These are phyloP conservation scores for Zeuzera pyrina DNA, from an alignment of 2,888 invertebrate genomes.

Conservation along the genomic window DNA sequence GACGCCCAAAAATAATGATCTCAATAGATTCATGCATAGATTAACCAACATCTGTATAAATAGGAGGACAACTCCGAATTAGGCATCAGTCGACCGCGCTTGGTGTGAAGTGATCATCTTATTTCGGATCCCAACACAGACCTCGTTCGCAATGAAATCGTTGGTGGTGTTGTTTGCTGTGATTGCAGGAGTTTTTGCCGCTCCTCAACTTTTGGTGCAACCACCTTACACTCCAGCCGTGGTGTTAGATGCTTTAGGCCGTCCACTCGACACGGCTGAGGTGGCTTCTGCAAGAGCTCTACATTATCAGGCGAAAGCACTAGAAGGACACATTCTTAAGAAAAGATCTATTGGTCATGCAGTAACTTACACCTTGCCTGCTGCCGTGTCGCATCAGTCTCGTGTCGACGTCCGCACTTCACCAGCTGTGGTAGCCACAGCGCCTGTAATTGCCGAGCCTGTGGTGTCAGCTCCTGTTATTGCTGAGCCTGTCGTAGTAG, in stretches of 20 bases:
- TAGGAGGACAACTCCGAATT: slow-evolving; percentile 28
- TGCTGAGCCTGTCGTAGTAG: slow-evolving; percentile 23
- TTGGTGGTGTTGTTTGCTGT: slow-evolving; percentile 57
- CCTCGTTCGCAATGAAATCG: slow-evolving; percentile 51
- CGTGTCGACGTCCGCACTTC: slow-evolving; percentile 50
- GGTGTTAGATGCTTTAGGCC: slow-evolving; percentile 1
- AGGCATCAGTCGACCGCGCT: slow-evolving; percentile 40
- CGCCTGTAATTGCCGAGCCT: slow-evolving; percentile 13
- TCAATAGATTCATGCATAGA: slow-evolving; percentile 30
- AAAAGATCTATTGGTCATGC: slow-evolving; percentile 33
- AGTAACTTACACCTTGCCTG: slow-evolving; percentile 26
- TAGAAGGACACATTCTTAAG: slow-evolving; percentile 8
- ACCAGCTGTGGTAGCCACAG: slow-evolving; percentile 27
- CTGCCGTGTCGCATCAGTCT: slow-evolving; percentile 58
- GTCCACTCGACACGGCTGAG: slow-evolving; percentile 8
- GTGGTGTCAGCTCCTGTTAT: slow-evolving; percentile 19
- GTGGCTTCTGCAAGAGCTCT: slow-evolving; percentile 6
- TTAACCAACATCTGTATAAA: slow-evolving; percentile 46
- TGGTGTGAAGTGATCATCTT: slow-evolving; percentile 50
- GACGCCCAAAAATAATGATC: slow-evolving; percentile 34
- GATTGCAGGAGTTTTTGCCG: slow-evolving; percentile 32
- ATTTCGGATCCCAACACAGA: slow-evolving; percentile 42
- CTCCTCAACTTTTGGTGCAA: slow-evolving; percentile 16
- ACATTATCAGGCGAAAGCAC: slow-evolving; percentile 5
- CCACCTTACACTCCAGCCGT: slow-evolving; percentile 1